Evolutionary conservation across 30 jellyfish, hydroid and myxozoan species (phyloP), one percentile per base, ranked within the genome.

Genomic region (Aurelia coerulea): DNA sequence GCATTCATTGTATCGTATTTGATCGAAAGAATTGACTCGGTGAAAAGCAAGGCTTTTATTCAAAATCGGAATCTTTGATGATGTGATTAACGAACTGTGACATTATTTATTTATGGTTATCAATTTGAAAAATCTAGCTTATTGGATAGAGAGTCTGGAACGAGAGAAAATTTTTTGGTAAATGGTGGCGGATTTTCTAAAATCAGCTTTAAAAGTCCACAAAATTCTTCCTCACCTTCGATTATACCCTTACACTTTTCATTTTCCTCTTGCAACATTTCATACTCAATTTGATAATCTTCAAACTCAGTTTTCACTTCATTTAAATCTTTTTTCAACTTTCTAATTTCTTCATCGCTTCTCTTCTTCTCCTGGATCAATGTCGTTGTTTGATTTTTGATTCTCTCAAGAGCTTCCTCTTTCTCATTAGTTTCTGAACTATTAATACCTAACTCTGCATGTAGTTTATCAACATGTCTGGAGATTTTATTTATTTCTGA

Each of bases 261-360:
- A 34, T 18, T 58, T 49, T 75, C 96, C 13, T 88, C 96, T 60
- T 88, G 86, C 68, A 88, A 29, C 82, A 73, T 68, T 65, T 79
- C 78, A 56, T 68, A 69, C 65, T 70, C 96, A 15, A 62, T 73
- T 51, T 79, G 75, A 52, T 79, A 54, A 7, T 88, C 91, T 52
- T 88, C 91, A 52, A 39, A 37, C 64, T 64, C 93, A 12, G 87
- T n/a, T 34, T 84, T 84, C 11, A 23, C 78, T 23, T 46, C 46
- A 6, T 2, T 32, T 63, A 84, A 15, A 0, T 84, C 87, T 34
- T 17, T 63, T 34, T 62, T 84, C 74, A 84, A 50, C 5, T 65
- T 31, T 34, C 52, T 73, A 0, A 84, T 46, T 23, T 73, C 87
- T 33, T 84, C 88, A 14, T 6, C 54, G 46, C 31, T 13, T 51